Base-by-base conservation (phyloP, 2,113 vertebrate species). In the Microcebus jonahi region DNA sequence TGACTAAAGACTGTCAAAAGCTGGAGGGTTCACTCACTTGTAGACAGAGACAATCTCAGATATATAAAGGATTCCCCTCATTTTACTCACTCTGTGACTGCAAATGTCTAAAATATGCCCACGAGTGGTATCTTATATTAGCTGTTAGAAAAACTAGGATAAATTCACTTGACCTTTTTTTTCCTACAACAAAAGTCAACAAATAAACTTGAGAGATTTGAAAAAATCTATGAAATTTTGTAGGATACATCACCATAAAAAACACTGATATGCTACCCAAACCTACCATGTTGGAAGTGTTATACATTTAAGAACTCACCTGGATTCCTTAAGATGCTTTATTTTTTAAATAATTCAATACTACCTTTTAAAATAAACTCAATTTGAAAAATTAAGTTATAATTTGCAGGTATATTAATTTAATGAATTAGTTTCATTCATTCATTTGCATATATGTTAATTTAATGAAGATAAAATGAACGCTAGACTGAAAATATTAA, bases 401-500 rank as follows among this genome's bases (percentile, higher is more conserved):
- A 18, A 55, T 55, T 53, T 53, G 50, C 50, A 53, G 50, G 21
- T 23, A 3, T 29, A 53, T 57, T 90, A 94, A 81, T 86, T 59
- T 42, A 76, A 81, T 88, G 39, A 34, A 88, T 55, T 55, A 55
- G 18, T 55, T 55, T 55, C 53, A 20, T 55, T 55, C 53, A 55
- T 55, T 55, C 1, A 20, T 55, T 55, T 55, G 53, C 50, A 55
- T 17, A 17, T 23, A 3, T 34, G 50, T 57, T 87, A 94, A 81
- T 86, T 59, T 42, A 76, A 85, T 88, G 39, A 34, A 88, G 65
- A 70, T 63, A 42, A 90, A 96, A 91, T 91, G 8, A 93, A 71
- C 9, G 39, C 61, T 18, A 82, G 21, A 80, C 2, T 17, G 75
- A 87, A 96, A 88, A 53, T 65, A 83, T 39, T 88, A 80, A 88